Percentiles rank a stretch among this genome's conserved stretches.
Evolutionary conservation across 1,140 invertebrate genomes (phyloP).

Genomic region (Danaus melanippus): DNA sequence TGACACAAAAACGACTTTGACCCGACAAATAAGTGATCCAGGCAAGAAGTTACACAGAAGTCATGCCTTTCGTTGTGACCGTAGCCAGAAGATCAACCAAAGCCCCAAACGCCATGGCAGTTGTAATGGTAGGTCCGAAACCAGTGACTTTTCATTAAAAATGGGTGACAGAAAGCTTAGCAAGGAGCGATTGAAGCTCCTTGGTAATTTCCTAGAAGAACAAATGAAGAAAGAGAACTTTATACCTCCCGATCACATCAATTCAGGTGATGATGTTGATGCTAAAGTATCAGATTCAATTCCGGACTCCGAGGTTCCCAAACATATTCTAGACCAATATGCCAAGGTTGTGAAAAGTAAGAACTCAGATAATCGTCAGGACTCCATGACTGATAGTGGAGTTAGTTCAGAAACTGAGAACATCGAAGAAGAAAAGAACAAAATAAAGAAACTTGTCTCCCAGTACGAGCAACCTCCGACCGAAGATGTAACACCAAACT

Average conservation of each 20-base stretch:
- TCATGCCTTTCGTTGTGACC: constrained; percentile 75
- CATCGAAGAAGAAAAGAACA: constrained; percentile 46
- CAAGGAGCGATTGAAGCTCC: constrained; percentile 53
- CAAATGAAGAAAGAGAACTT: constrained; percentile 66
- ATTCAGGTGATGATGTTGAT: background rate
- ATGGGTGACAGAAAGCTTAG: constrained; percentile 49
- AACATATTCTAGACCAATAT: constrained; percentile 68
- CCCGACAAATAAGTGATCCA: constrained; percentile 74
- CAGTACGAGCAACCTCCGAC: constrained; percentile 36
- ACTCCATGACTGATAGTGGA: constrained; percentile 63
- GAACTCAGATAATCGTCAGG: constrained; percentile 54
- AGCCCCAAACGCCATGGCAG: constrained; percentile 57
- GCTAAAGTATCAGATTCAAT: constrained; percentile 31
- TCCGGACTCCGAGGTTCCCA: constrained; percentile 55
- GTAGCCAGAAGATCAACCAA: constrained; percentile 60
- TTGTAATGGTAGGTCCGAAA: constrained; percentile 61
- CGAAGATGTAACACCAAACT: constrained; percentile 31
- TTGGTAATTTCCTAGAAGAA: constrained; percentile 55
- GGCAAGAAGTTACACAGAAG: constrained; percentile 74
- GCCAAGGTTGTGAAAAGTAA: constrained; percentile 66
- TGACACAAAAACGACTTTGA: constrained; percentile 49
- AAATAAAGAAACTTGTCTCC: constrained; percentile 41
- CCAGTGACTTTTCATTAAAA: constrained; percentile 51
- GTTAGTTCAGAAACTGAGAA: constrained; percentile 69
- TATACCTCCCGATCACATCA: constrained; percentile 20